Percentiles rank a stretch among this genome's conserved stretches.
phyloP scores from a whole-genome alignment of 37 sponge, comb jelly and placozoan species.

The Dysidea cf. avara region DNA sequence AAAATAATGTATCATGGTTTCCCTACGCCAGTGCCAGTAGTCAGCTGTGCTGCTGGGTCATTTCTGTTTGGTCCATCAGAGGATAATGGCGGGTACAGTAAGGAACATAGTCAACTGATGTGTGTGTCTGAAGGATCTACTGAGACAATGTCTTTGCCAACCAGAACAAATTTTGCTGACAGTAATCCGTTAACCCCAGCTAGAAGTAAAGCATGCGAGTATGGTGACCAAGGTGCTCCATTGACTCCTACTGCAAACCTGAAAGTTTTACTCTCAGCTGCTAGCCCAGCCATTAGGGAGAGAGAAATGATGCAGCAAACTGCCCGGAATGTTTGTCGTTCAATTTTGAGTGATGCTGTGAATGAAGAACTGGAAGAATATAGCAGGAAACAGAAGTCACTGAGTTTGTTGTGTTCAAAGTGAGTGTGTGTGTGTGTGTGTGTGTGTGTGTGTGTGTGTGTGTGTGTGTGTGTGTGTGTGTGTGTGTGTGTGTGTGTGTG shows the following conservation, averaged over 20 bases:
- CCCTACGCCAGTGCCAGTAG: too few relatives aligned
- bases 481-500: too few relatives aligned
- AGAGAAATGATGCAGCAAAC: slow-evolving; percentile 8
- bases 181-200: not conserved
- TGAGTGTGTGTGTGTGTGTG: slow-evolving; percentile 21
- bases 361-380: slow-evolving; percentile 16
- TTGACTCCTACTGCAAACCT: slow-evolving; percentile 86
- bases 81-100: not conserved
- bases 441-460: too few relatives aligned
- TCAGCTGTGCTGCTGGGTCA: too few relatives aligned
- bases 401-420: slow-evolving; percentile 71
- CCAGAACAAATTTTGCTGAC: too few relatives aligned
- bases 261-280: slow-evolving; percentile 81
- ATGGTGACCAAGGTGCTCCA: slow-evolving; percentile 43
- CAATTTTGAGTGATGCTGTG: not conserved
- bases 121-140: too few relatives aligned
- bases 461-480: too few relatives aligned
- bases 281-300: slow-evolving; percentile 55
- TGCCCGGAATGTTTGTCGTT: not conserved
- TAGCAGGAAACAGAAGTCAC: slow-evolving; percentile 80
- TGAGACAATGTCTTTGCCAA: too few relatives aligned
- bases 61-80: not conserved
- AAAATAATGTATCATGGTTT: too few relatives aligned
- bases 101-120: not conserved
- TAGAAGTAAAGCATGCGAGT: not conserved